Conservation (phyloP, 1,140 invertebrate genomes). For the Drosophila ironensis region DNA sequence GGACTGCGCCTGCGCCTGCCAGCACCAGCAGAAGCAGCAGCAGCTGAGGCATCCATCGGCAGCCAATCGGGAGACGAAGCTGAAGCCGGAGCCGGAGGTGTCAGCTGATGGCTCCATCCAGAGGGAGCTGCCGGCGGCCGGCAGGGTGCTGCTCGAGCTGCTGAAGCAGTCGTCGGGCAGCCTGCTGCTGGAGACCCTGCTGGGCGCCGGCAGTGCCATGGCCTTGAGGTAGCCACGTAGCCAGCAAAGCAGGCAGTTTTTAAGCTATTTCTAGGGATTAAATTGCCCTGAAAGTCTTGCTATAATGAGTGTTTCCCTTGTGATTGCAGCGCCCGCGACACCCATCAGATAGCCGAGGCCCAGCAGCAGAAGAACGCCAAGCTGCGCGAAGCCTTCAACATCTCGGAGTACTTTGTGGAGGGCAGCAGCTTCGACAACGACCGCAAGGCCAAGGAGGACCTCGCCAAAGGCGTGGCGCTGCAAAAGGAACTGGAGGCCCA, state of each 20-base stretch:
- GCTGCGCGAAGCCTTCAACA: constrained; percentile 96
- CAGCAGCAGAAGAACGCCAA: constrained; percentile 97
- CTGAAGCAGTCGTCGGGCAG: constrained; percentile 66
- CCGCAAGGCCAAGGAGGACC: constrained; percentile 89
- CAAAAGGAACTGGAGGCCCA: constrained; percentile 83
- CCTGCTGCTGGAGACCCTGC: constrained; percentile 57
- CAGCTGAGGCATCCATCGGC: too few species aligned
- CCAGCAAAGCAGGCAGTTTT: neutral
- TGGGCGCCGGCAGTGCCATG: constrained; percentile 57
- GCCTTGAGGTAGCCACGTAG: constrained; percentile 34
- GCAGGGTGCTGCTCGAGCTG: constrained; percentile 53
- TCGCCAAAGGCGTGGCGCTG: constrained; percentile 84
- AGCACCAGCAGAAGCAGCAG: constrained; percentile 28
- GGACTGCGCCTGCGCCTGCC: constrained; percentile 68
- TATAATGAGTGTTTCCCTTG: neutral
- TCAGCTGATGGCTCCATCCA: constrained; percentile 47
- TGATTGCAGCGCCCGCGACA: constrained; percentile 92
- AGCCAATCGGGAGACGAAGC: constrained; percentile 20
- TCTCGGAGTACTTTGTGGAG: constrained; percentile 96
- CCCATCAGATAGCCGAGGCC: constrained; percentile 97
- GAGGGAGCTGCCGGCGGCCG: constrained; percentile 17
- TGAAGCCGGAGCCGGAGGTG: constrained; percentile 14
- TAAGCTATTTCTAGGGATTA: neutral
- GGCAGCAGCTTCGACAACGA: constrained; percentile 96
- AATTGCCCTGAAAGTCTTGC: too few species aligned